phyloP scores from a whole-genome alignment of 2,113 vertebrate genomes.

The Cariama cristata region DNA sequence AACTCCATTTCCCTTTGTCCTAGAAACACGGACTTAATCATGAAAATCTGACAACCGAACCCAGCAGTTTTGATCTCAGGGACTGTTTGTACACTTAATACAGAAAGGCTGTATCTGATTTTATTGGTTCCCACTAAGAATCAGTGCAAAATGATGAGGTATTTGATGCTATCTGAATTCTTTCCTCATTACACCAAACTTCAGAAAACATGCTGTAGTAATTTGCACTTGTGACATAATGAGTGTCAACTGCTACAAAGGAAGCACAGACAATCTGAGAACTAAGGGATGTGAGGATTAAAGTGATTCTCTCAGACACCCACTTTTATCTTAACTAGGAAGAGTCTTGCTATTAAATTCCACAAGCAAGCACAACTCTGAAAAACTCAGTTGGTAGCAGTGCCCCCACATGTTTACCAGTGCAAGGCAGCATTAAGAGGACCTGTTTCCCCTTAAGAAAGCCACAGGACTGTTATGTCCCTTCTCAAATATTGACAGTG shows the following conservation, averaged over 20 bases:
- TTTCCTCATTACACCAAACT: slow-evolving; percentile 12
- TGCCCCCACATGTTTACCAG: neutral
- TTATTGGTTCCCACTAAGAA: neutral
- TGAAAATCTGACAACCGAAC: neutral
- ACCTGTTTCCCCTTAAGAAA: neutral
- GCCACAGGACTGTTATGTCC: neutral
- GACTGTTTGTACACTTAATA: neutral
- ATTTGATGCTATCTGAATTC: neutral
- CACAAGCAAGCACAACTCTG: neutral
- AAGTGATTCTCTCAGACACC: neutral
- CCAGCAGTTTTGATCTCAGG: neutral
- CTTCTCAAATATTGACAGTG: neutral
- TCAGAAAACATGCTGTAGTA: neutral
- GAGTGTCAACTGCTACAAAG: neutral
- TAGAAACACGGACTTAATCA: slow-evolving; percentile 3
- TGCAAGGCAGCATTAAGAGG: neutral
- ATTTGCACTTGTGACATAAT: slow-evolving; percentile 15
- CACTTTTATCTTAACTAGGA: neutral
- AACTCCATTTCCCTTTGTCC: neutral
- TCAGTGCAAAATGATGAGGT: neutral
- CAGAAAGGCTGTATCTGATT: neutral
- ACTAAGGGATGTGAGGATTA: neutral
- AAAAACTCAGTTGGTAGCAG: neutral
- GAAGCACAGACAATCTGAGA: slow-evolving; percentile 37
- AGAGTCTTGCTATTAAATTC: neutral